A percentile compares a stretch with the other conserved stretches of the same genome.
These are phyloP conservation scores for Cheilosia scutellata DNA, from an alignment of 2,888 invertebrate genomes.

Conservation along the genomic window DNA sequence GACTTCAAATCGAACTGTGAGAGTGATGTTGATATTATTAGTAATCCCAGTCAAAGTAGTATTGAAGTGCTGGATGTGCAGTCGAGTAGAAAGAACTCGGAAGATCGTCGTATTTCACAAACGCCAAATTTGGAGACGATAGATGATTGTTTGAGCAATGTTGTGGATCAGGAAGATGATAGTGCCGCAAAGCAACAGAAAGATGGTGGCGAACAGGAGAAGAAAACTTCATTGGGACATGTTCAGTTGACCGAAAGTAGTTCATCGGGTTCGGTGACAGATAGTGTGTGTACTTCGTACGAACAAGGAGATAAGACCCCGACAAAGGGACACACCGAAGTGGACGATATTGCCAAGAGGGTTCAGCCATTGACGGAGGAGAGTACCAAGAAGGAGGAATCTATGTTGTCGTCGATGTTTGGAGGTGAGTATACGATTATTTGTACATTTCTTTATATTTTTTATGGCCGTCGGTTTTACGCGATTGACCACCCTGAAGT, in stretches of 20 bases:
- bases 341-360: conserved; percentile 30
- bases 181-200: conserved; percentile 25
- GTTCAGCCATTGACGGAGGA: conserved; percentile 37
- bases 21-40: conserved; percentile 89
- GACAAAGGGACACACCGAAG: conserved; percentile 9
- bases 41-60: conserved; percentile 89
- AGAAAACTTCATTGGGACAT: conserved; percentile 77
- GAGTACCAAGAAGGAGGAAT: conserved; percentile 78
- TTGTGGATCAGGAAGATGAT: conserved; percentile 8
- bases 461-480: neutral
- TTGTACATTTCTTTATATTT: neutral
- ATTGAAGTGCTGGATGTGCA: conserved; percentile 86
- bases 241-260: conserved; percentile 86
- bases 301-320: conserved; percentile 82
- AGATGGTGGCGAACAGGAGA: conserved; percentile 14
- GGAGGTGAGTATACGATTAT: conserved; percentile 82
- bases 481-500: too few species aligned
- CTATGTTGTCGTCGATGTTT: conserved; percentile 82
- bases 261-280: conserved; percentile 87
- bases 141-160: conserved; percentile 80
- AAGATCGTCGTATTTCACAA: conserved; percentile 84
- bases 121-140: conserved; percentile 84
- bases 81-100: conserved; percentile 83
- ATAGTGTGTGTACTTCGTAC: conserved; percentile 87
- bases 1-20: conserved; percentile 84